Evolutionary conservation across 2,113 vertebrate genomes (phyloP).

Genomic region (Chloropsis hardwickii): DNA sequence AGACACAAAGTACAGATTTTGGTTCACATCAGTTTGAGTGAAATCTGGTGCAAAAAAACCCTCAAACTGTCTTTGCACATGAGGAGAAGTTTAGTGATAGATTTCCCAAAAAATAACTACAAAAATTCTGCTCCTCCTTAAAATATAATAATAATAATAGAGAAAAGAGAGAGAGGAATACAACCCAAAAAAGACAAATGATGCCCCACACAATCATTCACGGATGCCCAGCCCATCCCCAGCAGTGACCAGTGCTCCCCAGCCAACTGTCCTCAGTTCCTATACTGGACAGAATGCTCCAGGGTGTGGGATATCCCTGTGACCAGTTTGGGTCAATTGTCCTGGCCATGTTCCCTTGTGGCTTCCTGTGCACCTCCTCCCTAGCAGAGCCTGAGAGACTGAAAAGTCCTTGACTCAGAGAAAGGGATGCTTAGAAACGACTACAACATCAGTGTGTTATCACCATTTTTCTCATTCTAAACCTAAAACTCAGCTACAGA

Average conservation of each 20-base stretch:
- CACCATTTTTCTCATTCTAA: background rate
- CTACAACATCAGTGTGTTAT: background rate
- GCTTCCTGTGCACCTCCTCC: background rate
- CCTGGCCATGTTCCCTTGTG: rapidly evolving
- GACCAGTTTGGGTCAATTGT: background rate
- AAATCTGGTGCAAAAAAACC: background rate
- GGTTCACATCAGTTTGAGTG: background rate
- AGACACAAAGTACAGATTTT: background rate
- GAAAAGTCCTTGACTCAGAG: background rate
- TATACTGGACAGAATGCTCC: rapidly evolving
- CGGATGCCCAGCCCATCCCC: background rate
- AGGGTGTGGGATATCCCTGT: background rate
- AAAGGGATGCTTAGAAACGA: background rate
- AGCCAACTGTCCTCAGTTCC: background rate
- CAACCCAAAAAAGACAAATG: background rate
- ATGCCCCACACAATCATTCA: background rate
- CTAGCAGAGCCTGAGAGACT: background rate
- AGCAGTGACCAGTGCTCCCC: background rate
- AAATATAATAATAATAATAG: background rate
- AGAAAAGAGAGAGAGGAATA: background rate
- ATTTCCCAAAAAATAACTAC: background rate
- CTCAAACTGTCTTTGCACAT: rapidly evolving
- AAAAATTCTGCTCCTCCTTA: background rate
- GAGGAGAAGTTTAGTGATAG: background rate
- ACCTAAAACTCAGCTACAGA: background rate